Base-by-base conservation (phyloP, 1,140 invertebrate genomes). In the Drosophila novamexicana region DNA sequence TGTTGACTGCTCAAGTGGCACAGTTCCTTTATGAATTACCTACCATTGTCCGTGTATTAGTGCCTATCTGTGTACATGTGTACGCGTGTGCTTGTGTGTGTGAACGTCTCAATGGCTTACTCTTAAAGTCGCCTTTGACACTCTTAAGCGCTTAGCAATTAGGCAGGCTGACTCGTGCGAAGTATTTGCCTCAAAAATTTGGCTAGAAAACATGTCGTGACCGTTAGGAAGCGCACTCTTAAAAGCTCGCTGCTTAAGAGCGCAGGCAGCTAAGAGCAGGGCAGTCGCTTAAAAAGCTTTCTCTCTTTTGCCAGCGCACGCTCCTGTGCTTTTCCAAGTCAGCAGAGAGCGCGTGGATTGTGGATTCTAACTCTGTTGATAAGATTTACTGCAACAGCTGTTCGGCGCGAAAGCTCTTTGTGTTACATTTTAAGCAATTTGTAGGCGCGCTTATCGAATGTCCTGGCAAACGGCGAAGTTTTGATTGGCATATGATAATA, bases 1-100 rank as follows among this genome's bases (percentile, higher is more conserved):
- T 84, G 85, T 74, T 78, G 76, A 79, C 83, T 79, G 52, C 83
- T 88, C 79, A 83, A 80, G 84, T 89, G 77, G 77, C 77, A 79
- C 68, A 75, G 75, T 79, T 89, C 64, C 75, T 75, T 72, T 64
- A 52, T 71, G 53, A 45, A 68, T 61, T 65, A 57, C 44, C 7
- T 9, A 57, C 49, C 40, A 34, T 54, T 68, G 34, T 68, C 40
- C 47, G 18, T 44, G 37, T 52, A 47, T 52, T 29, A 12, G 39
- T 44, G 32, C 39, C 36, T 67, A 36, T 47, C 8, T 63, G n/a
- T 29, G 12, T 14, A 14, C 7, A 7, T 54, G 50, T 64, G 14
- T 29, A 18, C 34, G 22, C 32, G 12, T 34, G 40, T 70, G 32
- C 8, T 3, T 47, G 6, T 58, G 36, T 42, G 36, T 39, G 40